Evolutionary conservation across 2,888 invertebrate genomes (phyloP), one percentile per base, ranked within the genome.

Genomic region (Cataglyphis rosenhaueri): DNA sequence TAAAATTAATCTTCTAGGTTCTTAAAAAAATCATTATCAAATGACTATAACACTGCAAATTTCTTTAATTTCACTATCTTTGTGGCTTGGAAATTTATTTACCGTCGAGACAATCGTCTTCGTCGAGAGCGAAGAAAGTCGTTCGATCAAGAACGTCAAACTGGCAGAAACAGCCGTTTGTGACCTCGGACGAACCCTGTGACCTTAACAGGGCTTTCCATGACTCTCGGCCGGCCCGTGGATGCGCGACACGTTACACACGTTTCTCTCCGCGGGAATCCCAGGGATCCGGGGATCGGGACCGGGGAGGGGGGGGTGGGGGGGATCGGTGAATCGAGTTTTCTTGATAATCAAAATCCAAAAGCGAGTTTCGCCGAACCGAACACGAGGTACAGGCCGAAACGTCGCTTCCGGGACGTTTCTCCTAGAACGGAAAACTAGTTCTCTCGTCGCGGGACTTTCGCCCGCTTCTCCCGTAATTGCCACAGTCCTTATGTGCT

Each of bases 161-260:
- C 89, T 89, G 88, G 82, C 86, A 82, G 44, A 84, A 88, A 79
- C 86, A 90, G 91, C 92, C 90, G 92, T 91, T 88, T 86, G 89
- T 86, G 89, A 89, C 90, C 92, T 88, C 85, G 70, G 82, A 62
- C 41, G 44, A 59, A 55, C 70, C 81, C 82, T 71, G 82, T 86
- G 89, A 59, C 48, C 88, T 84, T 62, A 73, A 71, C 87, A 79
- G 87, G 86, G 89, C 89, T 82, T 82, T 83, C 89, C 84, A 85
- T 79, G 88, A 84, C 89, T 89, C 86, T 82, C 84, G 83, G 88
- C 68, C 87, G 91, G 88, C 91, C 92, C 91, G 87, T 90, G 92
- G 92, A 89, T 88, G 87, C 84, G 91, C 91, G 91, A 91, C 92
- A 92, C 92, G 92, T 92, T 92, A 88, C 88, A 85, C 91, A 90